A percentile compares a stretch with the other conserved stretches of the same genome.
Conservation (phyloP, 2,113 vertebrate species). For the Thamnaconus septentrionalis region DNA sequence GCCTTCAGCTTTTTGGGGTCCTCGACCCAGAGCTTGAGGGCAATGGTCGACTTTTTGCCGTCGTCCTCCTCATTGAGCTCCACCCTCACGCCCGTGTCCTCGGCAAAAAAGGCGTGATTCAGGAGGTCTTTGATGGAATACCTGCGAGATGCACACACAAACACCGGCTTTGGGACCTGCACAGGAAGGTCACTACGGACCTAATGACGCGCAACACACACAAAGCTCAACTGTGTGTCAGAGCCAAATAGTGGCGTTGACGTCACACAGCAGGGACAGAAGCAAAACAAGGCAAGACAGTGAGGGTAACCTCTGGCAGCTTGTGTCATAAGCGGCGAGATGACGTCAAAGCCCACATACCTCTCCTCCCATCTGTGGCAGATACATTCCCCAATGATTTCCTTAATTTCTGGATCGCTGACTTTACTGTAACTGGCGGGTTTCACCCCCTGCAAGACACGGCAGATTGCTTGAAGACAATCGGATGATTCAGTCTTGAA, state of each 20-base stretch:
- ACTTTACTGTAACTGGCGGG: constrained; percentile 96
- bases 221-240: constrained; percentile 20
- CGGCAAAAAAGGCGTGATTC: constrained; percentile 97
- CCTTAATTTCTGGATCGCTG: constrained; percentile 94
- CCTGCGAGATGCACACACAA: constrained; percentile 74
- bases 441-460: constrained; percentile 86
- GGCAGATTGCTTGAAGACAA: neutral
- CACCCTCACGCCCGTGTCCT: constrained; percentile 96
- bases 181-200: constrained; percentile 17
- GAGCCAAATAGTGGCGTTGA: constrained; percentile 29
- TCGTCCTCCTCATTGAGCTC: constrained; percentile 98
- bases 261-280: constrained; percentile 28
- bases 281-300: constrained; percentile 26
- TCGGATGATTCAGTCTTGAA: too few species aligned
- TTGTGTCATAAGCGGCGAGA: neutral
- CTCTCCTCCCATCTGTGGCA: constrained; percentile 95
- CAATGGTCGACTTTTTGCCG: constrained; percentile 90
- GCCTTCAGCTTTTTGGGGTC: constrained; percentile 97
- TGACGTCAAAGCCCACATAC: constrained; percentile 72
- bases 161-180: constrained; percentile 1
- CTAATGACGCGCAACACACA: constrained; percentile 24
- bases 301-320: constrained; percentile 4
- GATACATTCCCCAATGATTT: constrained; percentile 98
- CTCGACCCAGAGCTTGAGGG: constrained; percentile 96
- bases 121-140: constrained; percentile 97